Conservation (phyloP, 2,113 vertebrate genomes). For the Lepidothrix coronata region DNA sequence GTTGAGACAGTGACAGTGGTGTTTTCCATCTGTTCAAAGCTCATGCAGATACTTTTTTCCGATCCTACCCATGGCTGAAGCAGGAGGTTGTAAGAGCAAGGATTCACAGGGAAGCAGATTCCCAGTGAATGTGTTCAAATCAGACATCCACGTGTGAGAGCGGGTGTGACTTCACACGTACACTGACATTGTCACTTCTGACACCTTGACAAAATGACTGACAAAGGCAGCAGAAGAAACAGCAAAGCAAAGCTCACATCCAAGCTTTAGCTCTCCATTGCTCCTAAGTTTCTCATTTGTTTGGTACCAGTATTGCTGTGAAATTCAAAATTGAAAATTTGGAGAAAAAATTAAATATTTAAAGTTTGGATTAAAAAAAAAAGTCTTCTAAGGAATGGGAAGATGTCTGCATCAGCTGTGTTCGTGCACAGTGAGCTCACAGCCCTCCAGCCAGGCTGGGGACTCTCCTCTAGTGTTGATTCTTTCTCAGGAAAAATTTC, state of each 20-base stretch:
- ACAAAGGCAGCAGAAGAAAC: background rate
- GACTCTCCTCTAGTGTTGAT: background rate
- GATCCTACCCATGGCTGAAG: background rate
- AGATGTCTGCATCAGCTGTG: background rate
- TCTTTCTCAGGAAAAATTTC: background rate
- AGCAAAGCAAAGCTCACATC: background rate
- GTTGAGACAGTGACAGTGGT: background rate
- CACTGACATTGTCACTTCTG: background rate
- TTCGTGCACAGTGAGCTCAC: fast-evolving
- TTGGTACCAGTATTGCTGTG: background rate
- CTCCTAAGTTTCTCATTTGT: background rate
- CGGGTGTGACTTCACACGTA: background rate
- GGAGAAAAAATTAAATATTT: background rate
- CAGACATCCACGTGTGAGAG: background rate
- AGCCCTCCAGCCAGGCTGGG: background rate
- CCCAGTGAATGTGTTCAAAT: background rate
- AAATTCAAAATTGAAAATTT: background rate
- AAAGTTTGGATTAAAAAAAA: fast-evolving
- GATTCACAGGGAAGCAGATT: background rate
- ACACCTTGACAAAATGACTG: background rate
- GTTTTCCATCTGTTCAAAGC: background rate
- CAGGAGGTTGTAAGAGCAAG: background rate
- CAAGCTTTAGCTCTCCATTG: background rate
- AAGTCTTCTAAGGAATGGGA: background rate
- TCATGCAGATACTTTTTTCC: background rate